These are phyloP conservation scores for Tetramorium bicarinatum DNA, from an alignment of 2,888 invertebrate species.

Conservation along the genomic window DNA sequence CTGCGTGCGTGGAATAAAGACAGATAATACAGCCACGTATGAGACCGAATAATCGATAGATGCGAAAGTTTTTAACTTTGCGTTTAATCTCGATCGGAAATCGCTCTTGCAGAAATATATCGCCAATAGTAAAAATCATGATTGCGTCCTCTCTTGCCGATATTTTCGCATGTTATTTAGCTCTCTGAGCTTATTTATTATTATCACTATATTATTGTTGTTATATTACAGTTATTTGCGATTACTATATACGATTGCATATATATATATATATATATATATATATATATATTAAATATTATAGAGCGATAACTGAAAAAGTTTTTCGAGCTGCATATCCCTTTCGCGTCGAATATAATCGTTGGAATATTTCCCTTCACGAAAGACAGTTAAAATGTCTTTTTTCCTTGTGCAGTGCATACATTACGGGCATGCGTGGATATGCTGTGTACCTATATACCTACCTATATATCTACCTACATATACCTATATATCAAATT, in stretches of 20 bases:
- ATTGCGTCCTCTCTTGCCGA: neutral
- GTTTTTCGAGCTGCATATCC: neutral
- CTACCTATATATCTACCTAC: neutral
- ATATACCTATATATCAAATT: constrained; percentile 21
- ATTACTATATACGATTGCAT: neutral
- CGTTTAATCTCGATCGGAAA: neutral
- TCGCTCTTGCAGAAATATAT: neutral
- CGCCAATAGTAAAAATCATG: neutral
- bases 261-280: no score
- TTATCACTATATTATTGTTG: neutral
- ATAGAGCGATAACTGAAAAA: neutral
- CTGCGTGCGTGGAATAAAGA: constrained; percentile 21
- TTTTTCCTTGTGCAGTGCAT: neutral
- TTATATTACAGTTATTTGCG: neutral
- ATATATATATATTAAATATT: neutral
- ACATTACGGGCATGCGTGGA: neutral
- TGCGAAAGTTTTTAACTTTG: constrained; percentile 28
- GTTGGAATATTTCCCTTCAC: neutral
- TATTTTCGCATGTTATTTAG: neutral
- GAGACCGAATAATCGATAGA: constrained; percentile 41
- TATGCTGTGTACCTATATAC: neutral
- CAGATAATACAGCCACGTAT: constrained; percentile 30
- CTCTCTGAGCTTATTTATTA: neutral
- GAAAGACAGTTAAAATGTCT: constrained; percentile 1
- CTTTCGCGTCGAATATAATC: neutral